A percentile compares a stretch with the other conserved stretches of the same genome.
These are phyloP conservation scores for Trichogramma pretiosum DNA, from an alignment of 1,140 invertebrate species.

Conservation along the genomic window DNA sequence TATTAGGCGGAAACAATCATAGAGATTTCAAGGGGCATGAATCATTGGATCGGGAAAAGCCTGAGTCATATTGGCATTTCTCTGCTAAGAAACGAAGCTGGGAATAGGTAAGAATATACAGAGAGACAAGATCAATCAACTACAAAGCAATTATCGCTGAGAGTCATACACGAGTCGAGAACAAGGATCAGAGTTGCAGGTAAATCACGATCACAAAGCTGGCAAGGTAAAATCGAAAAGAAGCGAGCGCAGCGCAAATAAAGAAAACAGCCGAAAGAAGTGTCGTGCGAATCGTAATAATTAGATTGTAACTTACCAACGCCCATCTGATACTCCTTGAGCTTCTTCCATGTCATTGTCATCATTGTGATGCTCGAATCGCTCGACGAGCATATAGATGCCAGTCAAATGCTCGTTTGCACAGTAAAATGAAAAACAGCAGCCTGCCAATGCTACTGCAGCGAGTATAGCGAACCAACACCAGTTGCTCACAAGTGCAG, in stretches of 20 bases:
- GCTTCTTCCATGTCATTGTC: slow-evolving; percentile 27
- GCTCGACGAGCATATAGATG: slow-evolving; percentile 13
- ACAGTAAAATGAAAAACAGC: neutral
- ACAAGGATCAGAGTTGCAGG: no score
- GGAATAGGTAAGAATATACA: neutral
- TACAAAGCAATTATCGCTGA: neutral
- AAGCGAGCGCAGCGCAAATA: no score
- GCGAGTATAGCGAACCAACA: no score
- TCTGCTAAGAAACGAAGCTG: slow-evolving; percentile 8
- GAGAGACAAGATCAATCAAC: neutral
- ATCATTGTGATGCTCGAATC: slow-evolving; percentile 12
- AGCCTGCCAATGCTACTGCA: neutral
- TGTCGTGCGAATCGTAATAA: neutral
- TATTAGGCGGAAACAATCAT: slow-evolving; percentile 3
- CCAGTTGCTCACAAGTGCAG: no score
- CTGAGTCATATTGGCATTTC: slow-evolving; percentile 14
- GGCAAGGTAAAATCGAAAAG: neutral
- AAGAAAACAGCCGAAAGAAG: neutral
- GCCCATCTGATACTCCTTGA: slow-evolving; percentile 27
- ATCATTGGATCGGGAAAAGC: slow-evolving; percentile 5
- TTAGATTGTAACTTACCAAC: slow-evolving; percentile 23
- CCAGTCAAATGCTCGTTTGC: neutral
- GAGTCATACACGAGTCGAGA: no score
- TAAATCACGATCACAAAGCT: no score
- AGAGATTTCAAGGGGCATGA: slow-evolving; percentile 1